Percentiles rank a stretch among this genome's conserved stretches.
These are phyloP conservation scores for Dromius quadrimaculatus DNA, from an alignment of 2,888 invertebrate genomes.

Conservation along the genomic window DNA sequence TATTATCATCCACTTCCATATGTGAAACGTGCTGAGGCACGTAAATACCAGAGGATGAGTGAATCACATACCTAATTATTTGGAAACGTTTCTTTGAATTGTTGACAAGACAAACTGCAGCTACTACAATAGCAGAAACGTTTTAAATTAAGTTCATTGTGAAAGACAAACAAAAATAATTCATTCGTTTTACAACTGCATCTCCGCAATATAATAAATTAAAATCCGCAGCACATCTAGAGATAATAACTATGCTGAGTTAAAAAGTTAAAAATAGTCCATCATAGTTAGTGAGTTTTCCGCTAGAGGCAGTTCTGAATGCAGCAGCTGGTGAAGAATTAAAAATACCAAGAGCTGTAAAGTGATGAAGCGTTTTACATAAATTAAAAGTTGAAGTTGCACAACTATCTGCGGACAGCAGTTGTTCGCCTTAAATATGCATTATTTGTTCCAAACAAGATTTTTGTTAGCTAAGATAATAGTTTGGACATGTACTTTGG, in stretches of 20 bases:
- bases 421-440: slow-evolving; percentile 31
- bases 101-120: too few species aligned
- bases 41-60: too few species aligned
- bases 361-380: slow-evolving; percentile 41
- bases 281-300: slow-evolving; percentile 8
- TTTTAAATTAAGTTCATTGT: slow-evolving; percentile 15
- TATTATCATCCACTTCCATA: too few species aligned
- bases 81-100: too few species aligned
- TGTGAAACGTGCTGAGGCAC: too few species aligned
- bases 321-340: slow-evolving; percentile 11
- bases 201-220: slow-evolving; percentile 19
- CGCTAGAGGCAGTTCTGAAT: slow-evolving; percentile 6
- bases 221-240: slow-evolving; percentile 3
- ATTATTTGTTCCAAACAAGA: slow-evolving; percentile 7
- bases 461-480: too few species aligned
- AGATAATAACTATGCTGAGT: slow-evolving; percentile 7
- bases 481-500: too few species aligned
- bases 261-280: slow-evolving; percentile 21
- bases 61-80: too few species aligned
- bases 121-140: too few species aligned
- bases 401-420: slow-evolving; percentile 34
- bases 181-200: background rate
- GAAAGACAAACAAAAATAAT: slow-evolving; percentile 19
- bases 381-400: slow-evolving; percentile 35
- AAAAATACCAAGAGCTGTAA: slow-evolving; percentile 29